Evolutionary conservation across 2,888 invertebrate genomes (phyloP).

Genomic region (Hemicrepidius hirtus): DNA sequence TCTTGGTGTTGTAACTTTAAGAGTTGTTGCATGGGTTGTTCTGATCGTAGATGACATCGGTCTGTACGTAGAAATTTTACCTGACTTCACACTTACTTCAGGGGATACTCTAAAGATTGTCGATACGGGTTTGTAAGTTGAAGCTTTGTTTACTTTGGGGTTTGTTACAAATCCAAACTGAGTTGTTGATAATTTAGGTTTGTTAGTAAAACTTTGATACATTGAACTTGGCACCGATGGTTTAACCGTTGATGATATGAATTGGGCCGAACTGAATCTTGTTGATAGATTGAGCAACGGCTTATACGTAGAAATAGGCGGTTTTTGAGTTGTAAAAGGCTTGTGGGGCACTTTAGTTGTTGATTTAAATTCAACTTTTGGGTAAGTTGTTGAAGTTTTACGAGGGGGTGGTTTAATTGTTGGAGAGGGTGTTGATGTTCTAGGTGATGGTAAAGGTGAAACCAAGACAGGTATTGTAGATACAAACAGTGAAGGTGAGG

Average conservation of each 20-base stretch:
- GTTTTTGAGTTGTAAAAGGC: background rate
- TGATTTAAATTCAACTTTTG: background rate
- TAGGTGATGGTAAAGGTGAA: background rate
- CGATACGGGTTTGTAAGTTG: too few species aligned
- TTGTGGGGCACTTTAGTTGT: background rate
- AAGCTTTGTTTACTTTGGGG: too few species aligned
- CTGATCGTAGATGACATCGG: background rate
- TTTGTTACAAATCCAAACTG: background rate
- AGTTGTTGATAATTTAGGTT: background rate
- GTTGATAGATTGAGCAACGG: background rate
- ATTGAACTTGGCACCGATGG: background rate
- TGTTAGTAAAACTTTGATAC: background rate
- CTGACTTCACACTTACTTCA: background rate
- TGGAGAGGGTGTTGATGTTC: background rate
- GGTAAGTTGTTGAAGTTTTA: background rate
- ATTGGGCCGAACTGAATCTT: background rate
- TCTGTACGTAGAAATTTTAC: background rate
- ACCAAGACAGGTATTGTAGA: background rate
- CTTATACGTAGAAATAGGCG: background rate
- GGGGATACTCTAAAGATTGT: background rate
- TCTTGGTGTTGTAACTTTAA: conserved; percentile 8
- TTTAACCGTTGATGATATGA: background rate
- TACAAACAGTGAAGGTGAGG: background rate
- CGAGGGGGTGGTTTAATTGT: background rate
- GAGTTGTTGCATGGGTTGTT: background rate